Conservation (phyloP, 2,113 vertebrate species). For the Gopherus flavomarginatus region DNA sequence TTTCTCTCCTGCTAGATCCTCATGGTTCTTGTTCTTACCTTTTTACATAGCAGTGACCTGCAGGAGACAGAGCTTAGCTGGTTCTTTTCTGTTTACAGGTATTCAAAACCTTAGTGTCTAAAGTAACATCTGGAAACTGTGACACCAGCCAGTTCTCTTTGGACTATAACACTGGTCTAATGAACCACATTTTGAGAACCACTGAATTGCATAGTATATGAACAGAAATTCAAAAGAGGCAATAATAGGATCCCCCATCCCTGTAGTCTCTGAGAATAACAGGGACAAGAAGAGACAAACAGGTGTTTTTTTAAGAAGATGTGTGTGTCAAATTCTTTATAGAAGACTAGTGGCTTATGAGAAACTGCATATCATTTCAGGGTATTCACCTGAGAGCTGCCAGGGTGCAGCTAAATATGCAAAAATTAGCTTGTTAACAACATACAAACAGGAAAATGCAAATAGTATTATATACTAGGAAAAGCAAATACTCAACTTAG, state of each 20-base stretch:
- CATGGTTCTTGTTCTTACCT: conserved; percentile 68
- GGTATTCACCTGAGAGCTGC: neutral
- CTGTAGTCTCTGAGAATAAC: conserved; percentile 22
- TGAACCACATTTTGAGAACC: conserved; percentile 68
- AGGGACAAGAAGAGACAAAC: neutral
- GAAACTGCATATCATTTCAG: conserved; percentile 19
- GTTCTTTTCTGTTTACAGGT: conserved; percentile 70
- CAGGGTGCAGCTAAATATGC: neutral
- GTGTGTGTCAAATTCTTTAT: conserved; percentile 12
- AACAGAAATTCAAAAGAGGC: conserved; percentile 64
- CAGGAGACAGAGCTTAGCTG: conserved; percentile 58
- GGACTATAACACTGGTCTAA: conserved; percentile 55
- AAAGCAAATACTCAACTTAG: neutral
- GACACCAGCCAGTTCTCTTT: conserved; percentile 68
- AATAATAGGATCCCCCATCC: conserved; percentile 45
- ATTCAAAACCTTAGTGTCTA: conserved; percentile 72
- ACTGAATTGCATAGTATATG: conserved; percentile 69
- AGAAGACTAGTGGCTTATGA: conserved; percentile 6
- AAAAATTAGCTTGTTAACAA: neutral
- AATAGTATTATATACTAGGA: neutral
- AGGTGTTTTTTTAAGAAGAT: neutral
- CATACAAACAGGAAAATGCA: neutral
- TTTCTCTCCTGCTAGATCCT: conserved; percentile 68
- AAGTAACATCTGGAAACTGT: conserved; percentile 76
- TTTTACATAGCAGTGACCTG: conserved; percentile 68